Conservation (phyloP, 1,140 invertebrate genomes). For the Drosophila repletoides region DNA sequence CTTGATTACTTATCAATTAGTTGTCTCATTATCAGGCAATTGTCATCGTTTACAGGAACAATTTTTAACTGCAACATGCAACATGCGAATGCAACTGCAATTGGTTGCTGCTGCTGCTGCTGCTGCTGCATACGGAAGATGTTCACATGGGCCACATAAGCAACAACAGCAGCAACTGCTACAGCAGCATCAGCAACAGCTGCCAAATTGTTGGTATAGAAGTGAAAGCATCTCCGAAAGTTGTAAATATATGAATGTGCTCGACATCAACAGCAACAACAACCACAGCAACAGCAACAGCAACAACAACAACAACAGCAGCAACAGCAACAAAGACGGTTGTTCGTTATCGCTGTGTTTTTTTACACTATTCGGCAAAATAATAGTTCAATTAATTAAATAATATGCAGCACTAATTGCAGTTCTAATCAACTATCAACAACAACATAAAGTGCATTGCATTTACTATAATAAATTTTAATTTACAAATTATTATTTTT, state of each 20-base stretch:
- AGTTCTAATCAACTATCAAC: too few relatives aligned
- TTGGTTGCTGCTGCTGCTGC: conserved; percentile 7
- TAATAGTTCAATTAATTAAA: too few relatives aligned
- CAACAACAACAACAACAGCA: neutral
- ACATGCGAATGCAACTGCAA: conserved; percentile 34
- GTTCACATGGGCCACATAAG: conserved; percentile 19
- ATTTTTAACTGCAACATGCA: conserved; percentile 8
- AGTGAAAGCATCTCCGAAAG: conserved; percentile 75
- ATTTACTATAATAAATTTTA: too few relatives aligned
- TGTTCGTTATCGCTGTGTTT: neutral
- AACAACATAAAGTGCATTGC: too few relatives aligned
- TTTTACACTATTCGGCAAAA: neutral
- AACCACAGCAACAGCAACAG: conserved; percentile 23
- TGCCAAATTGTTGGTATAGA: conserved; percentile 66
- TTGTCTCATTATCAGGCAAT: conserved; percentile 5
- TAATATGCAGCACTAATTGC: too few relatives aligned
- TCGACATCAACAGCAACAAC: conserved; percentile 21
- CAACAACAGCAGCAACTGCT: conserved; percentile 7
- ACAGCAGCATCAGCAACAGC: conserved; percentile 27
- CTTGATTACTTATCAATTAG: too few relatives aligned
- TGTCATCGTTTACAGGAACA: too few relatives aligned
- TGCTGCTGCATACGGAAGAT: conserved; percentile 34
- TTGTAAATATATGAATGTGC: conserved; percentile 65
- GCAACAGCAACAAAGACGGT: neutral
- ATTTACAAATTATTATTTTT: too few relatives aligned